These are phyloP conservation scores for Sphinx pinastri DNA, from an alignment of 2,888 invertebrate genomes.

Conservation along the genomic window DNA sequence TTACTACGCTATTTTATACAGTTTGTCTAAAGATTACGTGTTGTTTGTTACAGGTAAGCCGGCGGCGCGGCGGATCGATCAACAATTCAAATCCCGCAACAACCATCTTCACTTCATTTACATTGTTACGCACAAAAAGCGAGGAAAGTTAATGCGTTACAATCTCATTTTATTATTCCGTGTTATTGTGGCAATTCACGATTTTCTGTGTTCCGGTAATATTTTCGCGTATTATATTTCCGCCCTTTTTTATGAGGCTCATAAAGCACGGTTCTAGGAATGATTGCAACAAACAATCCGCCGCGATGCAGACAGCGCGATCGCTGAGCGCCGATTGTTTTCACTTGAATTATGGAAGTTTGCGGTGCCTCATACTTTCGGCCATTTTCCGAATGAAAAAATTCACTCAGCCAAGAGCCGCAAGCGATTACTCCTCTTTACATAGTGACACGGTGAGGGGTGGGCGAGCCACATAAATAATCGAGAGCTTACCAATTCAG, in stretches of 20 bases:
- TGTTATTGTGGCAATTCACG: conserved; percentile 60
- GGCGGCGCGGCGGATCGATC: background rate
- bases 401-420: conserved; percentile 72
- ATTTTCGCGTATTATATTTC: conserved; percentile 48
- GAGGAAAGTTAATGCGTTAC: conserved; percentile 25
- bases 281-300: conserved; percentile 46
- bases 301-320: conserved; percentile 43
- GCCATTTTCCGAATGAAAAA: conserved; percentile 77
- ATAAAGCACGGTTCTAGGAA: conserved; percentile 65
- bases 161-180: conserved; percentile 57
- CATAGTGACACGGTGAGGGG: conserved; percentile 65
- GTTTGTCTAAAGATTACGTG: conserved; percentile 32
- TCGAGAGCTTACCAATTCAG: conserved; percentile 73
- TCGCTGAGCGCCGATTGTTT: conserved; percentile 43
- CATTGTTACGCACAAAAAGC: conserved; percentile 12
- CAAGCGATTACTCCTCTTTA: conserved; percentile 76
- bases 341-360: conserved; percentile 69
- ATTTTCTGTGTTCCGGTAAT: conserved; percentile 58
- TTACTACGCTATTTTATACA: conserved; percentile 26
- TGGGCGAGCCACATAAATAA: conserved; percentile 73
- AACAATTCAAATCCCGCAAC: conserved; percentile 17
- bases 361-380: conserved; percentile 69
- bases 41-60: conserved; percentile 44
- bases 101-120: conserved; percentile 13
- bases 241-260: conserved; percentile 66